Evolutionary conservation across 2,113 vertebrate species (phyloP).

Genomic region (Butorides virescens): DNA sequence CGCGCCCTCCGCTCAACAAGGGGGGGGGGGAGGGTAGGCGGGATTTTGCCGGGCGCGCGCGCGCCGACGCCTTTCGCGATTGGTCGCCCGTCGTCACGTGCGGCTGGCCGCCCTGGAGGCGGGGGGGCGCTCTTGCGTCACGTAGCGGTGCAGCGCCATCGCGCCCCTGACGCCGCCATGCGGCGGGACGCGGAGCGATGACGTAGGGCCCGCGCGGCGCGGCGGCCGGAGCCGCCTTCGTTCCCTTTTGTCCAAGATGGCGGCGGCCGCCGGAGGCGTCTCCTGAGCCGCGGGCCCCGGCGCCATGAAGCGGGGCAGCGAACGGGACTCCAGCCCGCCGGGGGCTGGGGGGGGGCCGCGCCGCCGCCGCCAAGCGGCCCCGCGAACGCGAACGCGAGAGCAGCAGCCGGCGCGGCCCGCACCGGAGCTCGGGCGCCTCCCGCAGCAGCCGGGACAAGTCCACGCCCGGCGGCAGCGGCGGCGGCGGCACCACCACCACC

Average conservation of each 20-base stretch:
- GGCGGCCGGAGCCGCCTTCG: conserved; percentile 57
- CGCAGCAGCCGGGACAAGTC: conserved; percentile 54
- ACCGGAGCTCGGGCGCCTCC: conserved; percentile 74
- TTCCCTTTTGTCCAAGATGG: conserved; percentile 98
- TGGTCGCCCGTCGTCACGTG: neutral
- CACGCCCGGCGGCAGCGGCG: conserved; percentile 63
- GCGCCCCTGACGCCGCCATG: neutral
- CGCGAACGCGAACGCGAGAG: conserved; percentile 81
- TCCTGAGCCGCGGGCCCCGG: conserved; percentile 52
- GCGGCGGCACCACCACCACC: conserved; percentile 52
- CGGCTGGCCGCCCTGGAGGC: neutral
- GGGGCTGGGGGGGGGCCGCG: conserved; percentile 63
- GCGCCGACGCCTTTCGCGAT: accelerated
- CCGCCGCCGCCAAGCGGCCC: conserved; percentile 78
- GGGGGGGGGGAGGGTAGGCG: no score
- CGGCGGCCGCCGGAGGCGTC: conserved; percentile 80
- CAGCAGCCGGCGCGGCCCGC: conserved; percentile 77
- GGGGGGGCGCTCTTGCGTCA: neutral
- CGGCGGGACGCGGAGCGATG: conserved; percentile 26
- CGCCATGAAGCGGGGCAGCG: conserved; percentile 91
- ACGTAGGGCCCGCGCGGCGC: conserved; percentile 21
- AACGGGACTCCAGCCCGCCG: conserved; percentile 84
- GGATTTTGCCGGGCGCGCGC: no score
- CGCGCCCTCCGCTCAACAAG: no score
- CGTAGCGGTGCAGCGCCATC: neutral